A percentile compares a stretch with the other conserved stretches of the same genome.
phyloP scores from a whole-genome alignment of 53 echinoderm and acorn worm species.

The Arbacia lixula region DNA sequence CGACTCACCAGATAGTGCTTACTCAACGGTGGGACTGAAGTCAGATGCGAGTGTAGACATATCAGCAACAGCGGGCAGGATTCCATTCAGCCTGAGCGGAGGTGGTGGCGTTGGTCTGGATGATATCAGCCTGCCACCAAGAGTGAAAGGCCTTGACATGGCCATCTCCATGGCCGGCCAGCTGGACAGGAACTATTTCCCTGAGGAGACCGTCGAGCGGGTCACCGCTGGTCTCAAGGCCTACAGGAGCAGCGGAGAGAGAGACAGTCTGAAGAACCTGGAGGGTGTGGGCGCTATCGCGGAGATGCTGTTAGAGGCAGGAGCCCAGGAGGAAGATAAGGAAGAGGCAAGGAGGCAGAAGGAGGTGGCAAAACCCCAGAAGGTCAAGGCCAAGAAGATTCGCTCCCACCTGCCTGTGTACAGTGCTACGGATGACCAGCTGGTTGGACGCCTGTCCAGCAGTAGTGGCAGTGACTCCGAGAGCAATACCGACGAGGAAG shows the following conservation, averaged over 20 bases:
- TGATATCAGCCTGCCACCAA: constrained; percentile 18
- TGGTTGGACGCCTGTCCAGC: constrained; percentile 41
- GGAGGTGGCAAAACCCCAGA: neutral
- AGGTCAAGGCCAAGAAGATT: neutral
- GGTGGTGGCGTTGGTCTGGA: constrained; percentile 39
- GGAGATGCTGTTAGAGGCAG: constrained; percentile 34
- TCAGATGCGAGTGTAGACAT: neutral
- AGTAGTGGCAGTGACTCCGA: constrained; percentile 29
- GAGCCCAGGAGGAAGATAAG: constrained; percentile 15
- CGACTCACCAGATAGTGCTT: neutral
- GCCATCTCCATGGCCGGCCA: constrained; percentile 30
- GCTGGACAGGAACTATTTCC: constrained; percentile 22
- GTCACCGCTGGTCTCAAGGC: constrained; percentile 31
- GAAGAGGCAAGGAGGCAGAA: neutral
- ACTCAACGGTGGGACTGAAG: neutral
- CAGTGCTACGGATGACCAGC: constrained; percentile 45
- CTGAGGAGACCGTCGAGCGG: constrained; percentile 24
- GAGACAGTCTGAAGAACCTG: constrained; percentile 8
- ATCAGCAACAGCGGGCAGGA: too few species aligned
- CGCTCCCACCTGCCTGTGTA: constrained; percentile 40
- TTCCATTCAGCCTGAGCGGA: neutral
- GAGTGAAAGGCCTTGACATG: neutral
- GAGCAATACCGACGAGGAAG: too few species aligned
- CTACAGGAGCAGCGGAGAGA: constrained; percentile 24
- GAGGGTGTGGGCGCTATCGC: constrained; percentile 23